Base-by-base conservation (phyloP, 92 coral and sea anemone species). In the Epizoanthus fatuus region DNA sequence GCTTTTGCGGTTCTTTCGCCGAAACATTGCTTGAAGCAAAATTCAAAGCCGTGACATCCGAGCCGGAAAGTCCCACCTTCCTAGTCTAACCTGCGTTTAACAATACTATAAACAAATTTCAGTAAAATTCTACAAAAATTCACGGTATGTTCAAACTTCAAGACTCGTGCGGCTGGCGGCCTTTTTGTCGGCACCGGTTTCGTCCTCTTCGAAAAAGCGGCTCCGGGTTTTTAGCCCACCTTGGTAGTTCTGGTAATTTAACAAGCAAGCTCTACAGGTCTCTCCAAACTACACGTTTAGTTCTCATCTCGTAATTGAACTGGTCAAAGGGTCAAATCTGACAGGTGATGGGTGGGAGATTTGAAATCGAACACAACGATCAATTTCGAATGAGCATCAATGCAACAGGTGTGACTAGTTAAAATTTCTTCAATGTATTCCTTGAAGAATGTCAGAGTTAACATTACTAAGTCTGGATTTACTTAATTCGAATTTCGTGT, bases 11-110 rank as follows among this genome's bases (percentile, higher is more conserved):
- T 76, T 42, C 25, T 39, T 7, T 70, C 56, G 11, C 69, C 37
- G 22, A 59, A 22, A 58, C 45, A 59, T 39, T 40, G 70, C 69
- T 60, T 14, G 20, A 1, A 60, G 71, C 49, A 55, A 75, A 74
- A 54, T 75, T 35, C 72, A 13, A 66, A 66, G 72, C n/a, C n/a
- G n/a, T n/a, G n/a, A 66, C 49, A 22, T 4, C 72, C 75, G 56
- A 70, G 57, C 75, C 75, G 75, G 75, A 70, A 70, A 70, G 75
- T 17, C 75, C 55, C 16, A 47, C 75, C 75, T 70, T 10, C n/a
- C 49, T 56, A 59, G 17, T 38, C 82, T 51, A 17, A 38, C 53
- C 53, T 49, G 1, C 17, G 17, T 66, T 66, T 44, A 25, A 12
- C 19, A 22, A 32, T 57, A 38, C 20, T 16, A 38, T 77, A 60